Base-by-base conservation (phyloP, 2,113 vertebrate genomes). In the Serilophus lunatus region DNA sequence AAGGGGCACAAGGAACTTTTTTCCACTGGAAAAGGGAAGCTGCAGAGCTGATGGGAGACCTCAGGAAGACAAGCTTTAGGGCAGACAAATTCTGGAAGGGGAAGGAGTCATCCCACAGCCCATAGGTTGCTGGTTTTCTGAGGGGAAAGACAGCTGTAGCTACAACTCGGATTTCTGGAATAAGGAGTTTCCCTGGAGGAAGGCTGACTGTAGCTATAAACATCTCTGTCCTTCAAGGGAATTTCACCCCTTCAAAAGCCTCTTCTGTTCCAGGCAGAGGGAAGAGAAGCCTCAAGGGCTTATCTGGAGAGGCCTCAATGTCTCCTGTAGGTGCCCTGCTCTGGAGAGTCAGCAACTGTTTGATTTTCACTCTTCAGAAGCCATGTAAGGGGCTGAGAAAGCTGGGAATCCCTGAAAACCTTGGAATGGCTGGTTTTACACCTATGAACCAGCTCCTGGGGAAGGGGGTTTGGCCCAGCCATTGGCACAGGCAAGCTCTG, bases 31-130 rank as follows among this genome's bases (percentile, higher is more conserved):
- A 50, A 59, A 40, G 24, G 61, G 45, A 49, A 5, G 38, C 22
- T 3, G 31, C 2, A 3, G 2, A 36, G 40, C 0, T 15, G 33
- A 31, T 1, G 3, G 44, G 64, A 81, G 26, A 47, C 29, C 33
- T 40, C 31, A 9, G 7, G 45, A 49, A 61, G 76, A 44, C 45
- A 47, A 75, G 57, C 35, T 77, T 10, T 9, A 25, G 11, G n/a
- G 36, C 50, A 66, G n/a, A 17, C 17, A 71, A 14, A 44, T 6
- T 63, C 28, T 49, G 49, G 40, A 38, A 69, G 50, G 36, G 79
- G 19, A 25, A 74, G 28, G 50, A 77, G 49, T 13, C 49, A 42
- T 11, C 61, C n/a, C 80, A 26, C 1, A 44, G 18, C 36, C 42
- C 19, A 5, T 0, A 3, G 75, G 61, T 29, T 66, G 47, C 64